Evolutionary conservation across 2,888 invertebrate genomes (phyloP).

Genomic region (Smittia sp.): DNA sequence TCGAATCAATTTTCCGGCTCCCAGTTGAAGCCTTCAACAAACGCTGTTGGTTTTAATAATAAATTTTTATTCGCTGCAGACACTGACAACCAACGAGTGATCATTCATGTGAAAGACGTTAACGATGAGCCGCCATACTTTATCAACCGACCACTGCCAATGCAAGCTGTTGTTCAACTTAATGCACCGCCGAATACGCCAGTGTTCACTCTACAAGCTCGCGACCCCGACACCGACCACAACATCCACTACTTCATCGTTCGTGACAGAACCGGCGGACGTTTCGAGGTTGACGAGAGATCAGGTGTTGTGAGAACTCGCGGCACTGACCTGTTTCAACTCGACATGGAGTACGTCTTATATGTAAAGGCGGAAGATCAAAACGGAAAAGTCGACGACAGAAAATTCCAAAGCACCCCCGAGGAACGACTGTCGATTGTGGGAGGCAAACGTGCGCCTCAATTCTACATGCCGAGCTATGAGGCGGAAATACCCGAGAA

Average conservation of each 20-base stretch:
- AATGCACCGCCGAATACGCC: slow-evolving; percentile 94
- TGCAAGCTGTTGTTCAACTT: slow-evolving; percentile 95
- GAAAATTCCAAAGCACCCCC: slow-evolving; percentile 84
- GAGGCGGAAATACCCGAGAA: slow-evolving; percentile 95
- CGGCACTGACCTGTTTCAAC: slow-evolving; percentile 86
- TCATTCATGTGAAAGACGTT: slow-evolving; percentile 91
- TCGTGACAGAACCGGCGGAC: slow-evolving; percentile 77
- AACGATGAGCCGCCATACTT: slow-evolving; percentile 96
- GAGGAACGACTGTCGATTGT: slow-evolving; percentile 91
- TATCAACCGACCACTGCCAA: slow-evolving; percentile 93
- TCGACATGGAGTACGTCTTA: slow-evolving; percentile 94
- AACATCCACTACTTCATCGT: slow-evolving; percentile 96
- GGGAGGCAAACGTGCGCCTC: slow-evolving; percentile 96
- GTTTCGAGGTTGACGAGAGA: slow-evolving; percentile 84
- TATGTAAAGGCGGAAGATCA: slow-evolving; percentile 95
- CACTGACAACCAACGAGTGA: slow-evolving; percentile 92
- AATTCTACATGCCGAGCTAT: slow-evolving; percentile 94
- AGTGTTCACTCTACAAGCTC: slow-evolving; percentile 94
- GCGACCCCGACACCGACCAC: slow-evolving; percentile 95
- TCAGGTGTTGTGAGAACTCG: slow-evolving; percentile 89
- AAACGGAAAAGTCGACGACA: slow-evolving; percentile 88
- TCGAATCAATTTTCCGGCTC: neutral
- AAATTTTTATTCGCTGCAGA: slow-evolving; percentile 58
- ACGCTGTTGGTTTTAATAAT: slow-evolving; percentile 10
- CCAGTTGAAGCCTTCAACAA: neutral